Base-by-base conservation (phyloP, 1,140 invertebrate species). In the Drosophila quadrilineata region DNA sequence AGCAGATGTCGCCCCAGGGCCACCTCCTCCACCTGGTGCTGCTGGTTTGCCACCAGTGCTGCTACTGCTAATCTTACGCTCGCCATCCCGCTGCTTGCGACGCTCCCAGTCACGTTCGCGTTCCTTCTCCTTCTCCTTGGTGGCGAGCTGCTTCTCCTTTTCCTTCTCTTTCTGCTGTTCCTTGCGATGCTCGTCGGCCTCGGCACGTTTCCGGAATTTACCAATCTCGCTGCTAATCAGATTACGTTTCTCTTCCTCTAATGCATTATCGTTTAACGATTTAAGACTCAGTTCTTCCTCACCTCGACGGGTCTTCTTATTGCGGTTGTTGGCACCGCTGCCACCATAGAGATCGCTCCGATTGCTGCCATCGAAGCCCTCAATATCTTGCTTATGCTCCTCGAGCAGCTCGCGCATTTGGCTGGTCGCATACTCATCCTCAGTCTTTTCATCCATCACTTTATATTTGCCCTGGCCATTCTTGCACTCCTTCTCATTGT, bases 171-270 rank as follows among this genome's bases (percentile, higher is more conserved):
- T 91, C 50, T 92, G 91, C 67, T 92, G 90, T 64, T 92, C 88
- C 41, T 90, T 88, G 46, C 87, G 75, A 62, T 87, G 74, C 58
- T 89, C 88, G 80, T 89, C 88, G 38, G 73, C 88, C 62, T 90
- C 87, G 10, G 89, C 87, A 59, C 96, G 96, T 92, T 98, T 97
- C 52, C 98, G 93, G 91, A 99, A 99, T 91, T 97, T 98, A 68
- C 96, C 96, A 90, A 99, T 99, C 92, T 99, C 98, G 71, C 94
- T 93, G 75, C 97, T 97, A 69, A 99, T 99, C 64, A 99, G 93
- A 90, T 95, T 95, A n/a, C 97, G 93, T 90, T 98, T 98, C 88
- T 98, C 98, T 91, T 99, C 98, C 91, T 99, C 98, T 54, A 98
- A 94, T 86, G 97, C 95, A 3, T 95, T 94, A 75, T 96, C 95